Base-by-base conservation (phyloP, 2,113 vertebrate genomes). In the Echinops telfairi region DNA sequence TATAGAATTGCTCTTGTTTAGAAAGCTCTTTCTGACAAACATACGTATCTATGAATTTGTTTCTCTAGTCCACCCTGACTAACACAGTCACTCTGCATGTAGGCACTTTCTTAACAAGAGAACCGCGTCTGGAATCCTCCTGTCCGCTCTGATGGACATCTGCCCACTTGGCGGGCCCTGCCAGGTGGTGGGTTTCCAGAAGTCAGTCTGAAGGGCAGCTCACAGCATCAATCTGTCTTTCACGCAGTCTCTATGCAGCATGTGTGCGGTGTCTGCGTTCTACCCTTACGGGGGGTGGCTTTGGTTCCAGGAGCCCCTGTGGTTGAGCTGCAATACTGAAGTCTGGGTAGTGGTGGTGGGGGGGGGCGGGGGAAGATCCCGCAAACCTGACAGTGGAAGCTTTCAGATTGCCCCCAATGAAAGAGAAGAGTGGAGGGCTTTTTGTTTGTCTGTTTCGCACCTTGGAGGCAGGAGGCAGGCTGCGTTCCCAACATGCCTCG, bases 281-380 rank as follows among this genome's bases (percentile, higher is more conserved):
- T 71, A 53, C 94, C 47, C 62, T 79, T 53, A 90, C 64, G 90
- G 83, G 86, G 86, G 76, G 64, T 23, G n/a, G 70, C 83, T 95
- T 31, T 93, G 95, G 89, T 80, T 77, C 79, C 31, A 85, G 43
- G 91, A 92, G 78, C n/a, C 16, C 66, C 68, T 66, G 82, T 27
- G 84, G 87, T 78, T 79, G 70, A 86, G 92, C 75, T 43, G 75
- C 47, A 29, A 25, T 58, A 25, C 20, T 23, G 85, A 94, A 10
- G 70, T 17, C 68, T 62, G 8, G 0, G 20, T 40, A 40, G 40
- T 40, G 40, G 73, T n/a, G 73, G 85, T 60, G 58, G 58, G 58
- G 15, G 14, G 3, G 58, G 4, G 0, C n/a, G 16, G 73, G 57
- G 68, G 78, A 64, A 60, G 38, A 85, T 19, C 31, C 31, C 0